Percentiles rank a stretch among this genome's conserved stretches.
Conservation (phyloP, 1,140 invertebrate genomes). For the Belonocnema kinseyi region DNA sequence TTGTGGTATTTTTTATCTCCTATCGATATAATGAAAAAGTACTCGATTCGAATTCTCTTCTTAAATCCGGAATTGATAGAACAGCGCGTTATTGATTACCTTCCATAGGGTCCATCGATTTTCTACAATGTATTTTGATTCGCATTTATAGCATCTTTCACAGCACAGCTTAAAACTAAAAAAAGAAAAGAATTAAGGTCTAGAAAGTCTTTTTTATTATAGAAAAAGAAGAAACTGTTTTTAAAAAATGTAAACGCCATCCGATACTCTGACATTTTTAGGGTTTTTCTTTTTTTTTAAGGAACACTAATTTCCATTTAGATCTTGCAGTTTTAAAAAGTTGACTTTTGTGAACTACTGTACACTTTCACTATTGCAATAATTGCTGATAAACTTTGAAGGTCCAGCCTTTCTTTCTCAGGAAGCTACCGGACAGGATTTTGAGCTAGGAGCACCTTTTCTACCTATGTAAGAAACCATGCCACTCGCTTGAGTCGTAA, state of each 20-base stretch:
- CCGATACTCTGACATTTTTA: too few species aligned
- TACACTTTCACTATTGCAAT: not conserved
- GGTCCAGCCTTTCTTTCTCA: not conserved
- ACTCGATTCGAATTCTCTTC: not conserved
- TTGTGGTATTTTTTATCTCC: not conserved
- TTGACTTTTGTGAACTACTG: too few species aligned
- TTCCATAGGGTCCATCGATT: slow-evolving; percentile 23
- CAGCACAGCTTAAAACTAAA: too few species aligned
- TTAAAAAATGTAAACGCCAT: too few species aligned
- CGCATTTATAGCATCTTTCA: slow-evolving; percentile 3
- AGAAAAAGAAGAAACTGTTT: too few species aligned
- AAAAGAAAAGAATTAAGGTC: too few species aligned
- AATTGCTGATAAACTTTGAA: slow-evolving; percentile 22
- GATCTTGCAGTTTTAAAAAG: too few species aligned
- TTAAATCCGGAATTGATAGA: slow-evolving; percentile 9
- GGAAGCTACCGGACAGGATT: not conserved
- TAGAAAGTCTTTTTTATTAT: too few species aligned
- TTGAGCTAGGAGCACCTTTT: slow-evolving; percentile 14
- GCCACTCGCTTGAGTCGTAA: not conserved
- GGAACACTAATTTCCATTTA: too few species aligned
- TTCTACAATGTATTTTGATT: slow-evolving; percentile 19
- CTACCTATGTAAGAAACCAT: slow-evolving; percentile 17
- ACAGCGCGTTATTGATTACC: not conserved
- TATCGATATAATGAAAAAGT: not conserved
- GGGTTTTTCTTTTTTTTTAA: too few species aligned